phyloP scores from a whole-genome alignment of 1,140 invertebrate genomes.

The Drosophila orosa region DNA sequence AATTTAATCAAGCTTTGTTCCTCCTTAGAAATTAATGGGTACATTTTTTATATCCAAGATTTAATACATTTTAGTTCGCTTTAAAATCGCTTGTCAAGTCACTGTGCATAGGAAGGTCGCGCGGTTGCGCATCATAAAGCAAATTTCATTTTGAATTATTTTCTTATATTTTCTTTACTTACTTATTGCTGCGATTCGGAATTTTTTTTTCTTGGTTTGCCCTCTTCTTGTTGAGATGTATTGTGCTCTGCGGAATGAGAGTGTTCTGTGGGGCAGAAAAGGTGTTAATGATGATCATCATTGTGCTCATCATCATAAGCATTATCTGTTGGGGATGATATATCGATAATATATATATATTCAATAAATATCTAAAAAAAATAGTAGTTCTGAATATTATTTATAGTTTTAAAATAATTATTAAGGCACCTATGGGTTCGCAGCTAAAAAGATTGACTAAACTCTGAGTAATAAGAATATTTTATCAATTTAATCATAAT shows the following conservation, averaged over 20 bases:
- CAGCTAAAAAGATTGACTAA: neutral
- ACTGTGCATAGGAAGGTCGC: constrained; percentile 71
- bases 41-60: too few relatives aligned
- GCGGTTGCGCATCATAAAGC: constrained; percentile 84
- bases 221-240: constrained; percentile 66
- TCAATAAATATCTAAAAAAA: too few relatives aligned
- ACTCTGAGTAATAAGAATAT: neutral
- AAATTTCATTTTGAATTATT: constrained; percentile 84
- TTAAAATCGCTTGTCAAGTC: constrained; percentile 1
- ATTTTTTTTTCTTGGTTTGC: constrained; percentile 28
- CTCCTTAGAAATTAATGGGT: too few relatives aligned
- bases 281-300: constrained; percentile 83
- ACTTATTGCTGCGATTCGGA: constrained; percentile 29
- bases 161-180: constrained; percentile 69
- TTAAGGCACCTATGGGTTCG: neutral
- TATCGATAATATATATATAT: neutral
- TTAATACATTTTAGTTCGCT: neutral
- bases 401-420: neutral
- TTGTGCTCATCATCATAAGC: constrained; percentile 70
- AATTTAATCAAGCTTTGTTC: too few relatives aligned
- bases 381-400: too few relatives aligned
- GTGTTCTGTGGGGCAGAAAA: constrained; percentile 71
- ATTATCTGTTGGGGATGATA: constrained; percentile 8
- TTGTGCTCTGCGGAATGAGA: constrained; percentile 47
- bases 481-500: neutral